Conservation (phyloP, 2,888 invertebrate species). For the Nephrotoma flavescens region DNA sequence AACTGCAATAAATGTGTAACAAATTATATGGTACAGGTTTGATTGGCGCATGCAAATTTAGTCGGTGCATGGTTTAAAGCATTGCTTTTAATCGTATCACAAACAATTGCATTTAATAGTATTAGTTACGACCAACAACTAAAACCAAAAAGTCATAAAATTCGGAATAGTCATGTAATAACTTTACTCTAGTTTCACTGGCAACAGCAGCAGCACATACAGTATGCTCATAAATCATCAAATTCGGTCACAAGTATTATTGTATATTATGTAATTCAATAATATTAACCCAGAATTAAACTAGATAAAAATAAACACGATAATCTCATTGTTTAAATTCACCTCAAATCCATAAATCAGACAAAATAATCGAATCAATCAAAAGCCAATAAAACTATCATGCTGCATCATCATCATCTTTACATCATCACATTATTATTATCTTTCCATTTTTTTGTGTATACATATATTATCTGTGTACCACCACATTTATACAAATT, state of each 20-base stretch:
- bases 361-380: background rate
- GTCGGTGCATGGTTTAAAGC: too few relatives aligned
- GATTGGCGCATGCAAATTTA: too few relatives aligned
- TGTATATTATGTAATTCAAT: background rate
- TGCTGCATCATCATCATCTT: background rate
- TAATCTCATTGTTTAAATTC: background rate
- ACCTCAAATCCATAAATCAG: background rate
- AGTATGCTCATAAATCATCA: background rate
- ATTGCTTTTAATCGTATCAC: too few relatives aligned
- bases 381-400: background rate
- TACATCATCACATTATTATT: background rate
- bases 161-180: background rate
- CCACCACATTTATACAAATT: background rate
- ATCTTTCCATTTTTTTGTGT: background rate
- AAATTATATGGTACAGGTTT: too few relatives aligned
- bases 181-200: background rate
- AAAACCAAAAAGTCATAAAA: background rate
- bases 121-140: too few relatives aligned
- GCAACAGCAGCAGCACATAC: background rate
- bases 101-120: too few relatives aligned
- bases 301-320: background rate
- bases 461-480: background rate
- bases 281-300: background rate
- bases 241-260: background rate
- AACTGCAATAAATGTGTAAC: too few relatives aligned